Conservation (phyloP, 1,140 invertebrate genomes). For the Anastrepha obliqua region DNA sequence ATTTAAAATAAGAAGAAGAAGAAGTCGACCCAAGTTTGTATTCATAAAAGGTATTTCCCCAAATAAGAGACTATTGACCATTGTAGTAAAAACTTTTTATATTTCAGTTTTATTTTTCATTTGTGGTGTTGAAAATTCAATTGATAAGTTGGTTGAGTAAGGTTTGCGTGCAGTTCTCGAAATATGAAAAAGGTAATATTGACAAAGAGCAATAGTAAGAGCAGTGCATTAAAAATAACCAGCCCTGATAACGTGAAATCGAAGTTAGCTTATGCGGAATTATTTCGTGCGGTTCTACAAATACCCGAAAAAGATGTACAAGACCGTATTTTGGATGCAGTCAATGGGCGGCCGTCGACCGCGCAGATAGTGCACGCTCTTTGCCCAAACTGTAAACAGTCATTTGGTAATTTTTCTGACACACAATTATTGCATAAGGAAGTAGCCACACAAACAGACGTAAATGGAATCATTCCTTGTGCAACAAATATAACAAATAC, state of each 20-base stretch:
- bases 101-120: neutral
- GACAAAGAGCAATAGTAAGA: neutral
- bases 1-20: too few species aligned
- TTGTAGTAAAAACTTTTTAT: neutral
- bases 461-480: neutral
- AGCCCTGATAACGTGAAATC: slow-evolving; percentile 57
- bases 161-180: neutral
- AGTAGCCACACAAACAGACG: slow-evolving; percentile 53
- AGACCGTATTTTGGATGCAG: slow-evolving; percentile 67
- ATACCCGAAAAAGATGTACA: slow-evolving; percentile 68
- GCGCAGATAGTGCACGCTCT: neutral
- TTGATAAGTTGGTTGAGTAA: neutral
- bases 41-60: slow-evolving; percentile 38
- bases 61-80: neutral
- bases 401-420: neutral
- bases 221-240: neutral
- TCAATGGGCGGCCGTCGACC: slow-evolving; percentile 59
- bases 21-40: neutral
- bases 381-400: slow-evolving; percentile 40
- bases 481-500: neutral
- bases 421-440: neutral
- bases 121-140: neutral
- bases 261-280: slow-evolving; percentile 64
- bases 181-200: slow-evolving; percentile 24
- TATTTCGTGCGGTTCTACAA: slow-evolving; percentile 66